Evolutionary conservation across 2,113 vertebrate species (phyloP).

Genomic region (Todiramphus saurophagus): DNA sequence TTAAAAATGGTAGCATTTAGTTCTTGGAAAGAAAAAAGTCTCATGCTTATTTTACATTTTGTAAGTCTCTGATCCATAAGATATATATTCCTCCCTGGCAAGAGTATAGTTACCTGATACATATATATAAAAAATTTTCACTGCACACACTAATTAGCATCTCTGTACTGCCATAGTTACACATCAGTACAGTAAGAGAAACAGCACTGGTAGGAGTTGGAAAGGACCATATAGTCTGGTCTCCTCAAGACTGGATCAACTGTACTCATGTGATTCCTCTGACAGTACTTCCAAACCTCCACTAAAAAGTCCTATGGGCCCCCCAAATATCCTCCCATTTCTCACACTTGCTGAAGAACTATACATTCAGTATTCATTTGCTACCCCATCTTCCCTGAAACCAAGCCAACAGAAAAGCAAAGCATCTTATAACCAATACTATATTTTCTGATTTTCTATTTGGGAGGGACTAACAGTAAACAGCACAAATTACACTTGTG

Average conservation of each 20-base stretch:
- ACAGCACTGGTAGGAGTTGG: background rate
- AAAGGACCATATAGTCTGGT: background rate
- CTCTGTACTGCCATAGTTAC: background rate
- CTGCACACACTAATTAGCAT: background rate
- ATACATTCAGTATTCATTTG: background rate
- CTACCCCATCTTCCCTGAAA: background rate
- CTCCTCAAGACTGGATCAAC: background rate
- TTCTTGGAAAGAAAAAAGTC: constrained; percentile 21
- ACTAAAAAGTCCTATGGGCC: background rate
- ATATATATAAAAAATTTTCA: background rate
- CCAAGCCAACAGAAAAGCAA: background rate
- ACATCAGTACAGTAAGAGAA: background rate
- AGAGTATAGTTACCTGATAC: background rate
- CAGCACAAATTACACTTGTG: background rate
- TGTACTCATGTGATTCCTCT: background rate
- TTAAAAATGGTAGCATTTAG: background rate
- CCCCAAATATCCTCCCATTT: background rate
- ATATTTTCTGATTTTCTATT: background rate
- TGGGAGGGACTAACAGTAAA: background rate
- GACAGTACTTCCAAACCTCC: background rate
- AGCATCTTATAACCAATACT: background rate
- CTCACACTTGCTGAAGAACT: background rate
- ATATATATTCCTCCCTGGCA: background rate
- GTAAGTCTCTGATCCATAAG: background rate
- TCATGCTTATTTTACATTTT: background rate